These are phyloP conservation scores for Thermophis baileyi DNA, from an alignment of 2,113 vertebrate species.

Conservation along the genomic window DNA sequence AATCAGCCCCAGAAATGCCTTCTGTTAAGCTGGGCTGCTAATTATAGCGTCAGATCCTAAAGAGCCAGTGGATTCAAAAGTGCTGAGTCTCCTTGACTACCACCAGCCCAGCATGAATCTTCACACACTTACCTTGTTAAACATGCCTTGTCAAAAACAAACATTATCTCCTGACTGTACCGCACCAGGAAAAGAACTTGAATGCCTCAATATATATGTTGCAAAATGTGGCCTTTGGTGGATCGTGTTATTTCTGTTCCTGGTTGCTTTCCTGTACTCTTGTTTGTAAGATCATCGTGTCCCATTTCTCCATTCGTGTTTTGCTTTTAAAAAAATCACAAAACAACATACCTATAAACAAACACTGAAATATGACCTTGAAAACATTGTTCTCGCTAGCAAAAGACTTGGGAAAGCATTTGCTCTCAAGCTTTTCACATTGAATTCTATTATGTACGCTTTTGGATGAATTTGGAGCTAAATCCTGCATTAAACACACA, in stretches of 20 bases:
- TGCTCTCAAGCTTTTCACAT: not conserved
- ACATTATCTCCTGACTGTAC: not conserved
- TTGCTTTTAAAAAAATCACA: not conserved
- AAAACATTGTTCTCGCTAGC: not conserved
- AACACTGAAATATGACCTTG: not conserved
- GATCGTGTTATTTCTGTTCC: not conserved
- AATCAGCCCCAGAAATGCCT: not conserved
- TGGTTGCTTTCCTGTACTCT: not conserved
- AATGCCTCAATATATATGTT: not conserved
- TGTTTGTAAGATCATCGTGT: not conserved
- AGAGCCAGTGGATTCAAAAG: not conserved
- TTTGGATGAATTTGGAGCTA: not conserved
- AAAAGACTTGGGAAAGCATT: not conserved
- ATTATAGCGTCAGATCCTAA: not conserved
- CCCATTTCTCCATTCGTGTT: not conserved
- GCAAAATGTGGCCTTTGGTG: not conserved
- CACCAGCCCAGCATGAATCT: slow-evolving; percentile 8
- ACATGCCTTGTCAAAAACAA: not conserved
- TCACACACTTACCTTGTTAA: slow-evolving; percentile 2
- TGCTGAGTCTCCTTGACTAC: slow-evolving; percentile 19
- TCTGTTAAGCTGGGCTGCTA: not conserved
- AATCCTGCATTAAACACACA: not conserved
- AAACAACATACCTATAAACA: not conserved
- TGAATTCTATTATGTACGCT: not conserved
- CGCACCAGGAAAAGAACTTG: not conserved